A percentile compares a stretch with the other conserved stretches of the same genome.
Evolutionary conservation across 2,888 invertebrate genomes (phyloP).

Genomic region (Galeruca laticollis): DNA sequence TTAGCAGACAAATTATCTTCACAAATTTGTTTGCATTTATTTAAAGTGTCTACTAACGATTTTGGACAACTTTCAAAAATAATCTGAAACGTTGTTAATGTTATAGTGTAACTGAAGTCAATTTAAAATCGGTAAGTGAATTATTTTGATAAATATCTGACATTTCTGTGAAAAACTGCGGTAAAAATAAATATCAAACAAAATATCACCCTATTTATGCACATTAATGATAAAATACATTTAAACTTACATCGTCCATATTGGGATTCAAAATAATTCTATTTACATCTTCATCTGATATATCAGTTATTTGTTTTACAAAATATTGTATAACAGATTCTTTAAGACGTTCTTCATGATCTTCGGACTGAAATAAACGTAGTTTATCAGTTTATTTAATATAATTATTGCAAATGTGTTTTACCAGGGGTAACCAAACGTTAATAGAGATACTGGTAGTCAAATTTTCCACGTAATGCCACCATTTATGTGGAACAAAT

Average conservation of each 20-base stretch:
- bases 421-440: constrained; percentile 80
- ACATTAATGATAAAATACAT: no score
- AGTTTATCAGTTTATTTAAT: neutral
- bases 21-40: constrained; percentile 43
- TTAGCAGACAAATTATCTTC: constrained; percentile 20
- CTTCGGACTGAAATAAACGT: constrained; percentile 21
- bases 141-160: no score
- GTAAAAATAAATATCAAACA: no score
- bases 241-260: constrained; percentile 67
- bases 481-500: constrained; percentile 93
- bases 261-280: constrained; percentile 76
- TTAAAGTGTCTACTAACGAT: constrained; percentile 45
- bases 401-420: constrained; percentile 45
- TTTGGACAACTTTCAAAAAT: constrained; percentile 33
- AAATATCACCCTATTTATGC: no score
- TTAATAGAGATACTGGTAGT: constrained; percentile 74
- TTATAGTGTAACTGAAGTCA: no score
- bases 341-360: constrained; percentile 64
- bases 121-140: no score
- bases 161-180: no score
- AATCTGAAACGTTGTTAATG: constrained; percentile 43
- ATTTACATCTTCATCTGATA: constrained; percentile 68
- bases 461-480: constrained; percentile 97
- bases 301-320: constrained; percentile 73
- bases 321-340: constrained; percentile 79